A percentile compares a stretch with the other conserved stretches of the same genome.
Conservation (phyloP, 2,113 vertebrate genomes). For the Antechinus flavipes region DNA sequence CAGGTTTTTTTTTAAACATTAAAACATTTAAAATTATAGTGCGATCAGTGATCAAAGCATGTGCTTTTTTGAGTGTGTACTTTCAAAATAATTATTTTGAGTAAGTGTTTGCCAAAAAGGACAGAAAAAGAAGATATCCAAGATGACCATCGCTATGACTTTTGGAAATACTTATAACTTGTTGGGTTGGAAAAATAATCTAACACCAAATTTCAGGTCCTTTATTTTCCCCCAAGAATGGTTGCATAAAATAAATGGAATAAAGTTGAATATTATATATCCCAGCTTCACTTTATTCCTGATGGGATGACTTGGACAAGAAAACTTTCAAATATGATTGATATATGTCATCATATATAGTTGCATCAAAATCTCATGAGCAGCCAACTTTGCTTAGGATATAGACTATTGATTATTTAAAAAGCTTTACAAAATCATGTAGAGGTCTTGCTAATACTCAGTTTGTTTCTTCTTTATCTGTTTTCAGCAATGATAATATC, state of each 20-base stretch:
- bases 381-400: neutral
- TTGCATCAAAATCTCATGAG: neutral
- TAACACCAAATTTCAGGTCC: neutral
- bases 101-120: neutral
- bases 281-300: neutral
- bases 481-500: neutral
- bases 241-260: neutral
- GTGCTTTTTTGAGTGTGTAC: neutral
- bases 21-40: neutral
- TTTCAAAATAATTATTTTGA: neutral
- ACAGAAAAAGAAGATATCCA: neutral
- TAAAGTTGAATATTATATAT: neutral
- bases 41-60: neutral
- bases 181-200: neutral
- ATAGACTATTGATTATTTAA: neutral
- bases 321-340: neutral
- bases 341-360: neutral
- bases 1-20: neutral
- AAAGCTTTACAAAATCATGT: slow-evolving; percentile 1
- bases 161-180: neutral
- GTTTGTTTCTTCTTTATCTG: slow-evolving; percentile 9
- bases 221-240: neutral
- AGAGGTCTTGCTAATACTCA: neutral
- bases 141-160: neutral
- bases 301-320: neutral